phyloP scores from a whole-genome alignment of 2,113 vertebrate genomes.

The Ramphastos sulfuratus region DNA sequence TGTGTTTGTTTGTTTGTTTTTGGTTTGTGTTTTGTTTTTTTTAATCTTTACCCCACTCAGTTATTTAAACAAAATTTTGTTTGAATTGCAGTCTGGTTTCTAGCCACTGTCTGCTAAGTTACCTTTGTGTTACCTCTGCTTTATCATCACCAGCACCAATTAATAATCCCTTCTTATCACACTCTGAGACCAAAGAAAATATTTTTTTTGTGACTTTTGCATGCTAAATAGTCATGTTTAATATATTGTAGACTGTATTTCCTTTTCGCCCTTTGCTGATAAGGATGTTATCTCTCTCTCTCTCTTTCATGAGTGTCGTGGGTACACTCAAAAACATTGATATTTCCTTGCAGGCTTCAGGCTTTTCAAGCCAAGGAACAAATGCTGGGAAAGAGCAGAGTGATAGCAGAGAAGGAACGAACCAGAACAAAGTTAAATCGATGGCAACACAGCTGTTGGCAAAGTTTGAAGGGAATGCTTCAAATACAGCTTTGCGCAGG shows the following conservation, averaged over 20 bases:
- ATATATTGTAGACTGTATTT: background rate
- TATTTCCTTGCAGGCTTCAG: conserved; percentile 75
- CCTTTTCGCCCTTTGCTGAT: background rate
- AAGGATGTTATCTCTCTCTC: background rate
- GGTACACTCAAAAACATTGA: background rate
- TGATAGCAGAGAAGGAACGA: conserved; percentile 75
- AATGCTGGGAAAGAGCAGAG: conserved; percentile 63
- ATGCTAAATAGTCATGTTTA: background rate
- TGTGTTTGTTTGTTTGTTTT: no score
- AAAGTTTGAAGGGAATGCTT: conserved; percentile 90
- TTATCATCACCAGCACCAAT: background rate
- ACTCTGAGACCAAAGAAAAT: background rate
- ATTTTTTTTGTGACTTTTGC: background rate
- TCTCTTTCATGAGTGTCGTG: background rate
- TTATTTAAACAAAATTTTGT: background rate
- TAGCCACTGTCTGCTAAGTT: background rate
- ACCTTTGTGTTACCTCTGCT: background rate
- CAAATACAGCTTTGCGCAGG: conserved; percentile 74
- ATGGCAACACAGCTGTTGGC: conserved; percentile 93
- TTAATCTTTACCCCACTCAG: background rate
- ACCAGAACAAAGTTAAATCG: conserved; percentile 93
- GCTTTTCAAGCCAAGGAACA: conserved; percentile 71
- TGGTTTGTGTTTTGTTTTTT: background rate
- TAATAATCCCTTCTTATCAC: background rate
- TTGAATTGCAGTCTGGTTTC: background rate